Evolutionary conservation across 2,888 invertebrate genomes (phyloP), one percentile per base, ranked within the genome.

Genomic region (Alentia gelatinosa): DNA sequence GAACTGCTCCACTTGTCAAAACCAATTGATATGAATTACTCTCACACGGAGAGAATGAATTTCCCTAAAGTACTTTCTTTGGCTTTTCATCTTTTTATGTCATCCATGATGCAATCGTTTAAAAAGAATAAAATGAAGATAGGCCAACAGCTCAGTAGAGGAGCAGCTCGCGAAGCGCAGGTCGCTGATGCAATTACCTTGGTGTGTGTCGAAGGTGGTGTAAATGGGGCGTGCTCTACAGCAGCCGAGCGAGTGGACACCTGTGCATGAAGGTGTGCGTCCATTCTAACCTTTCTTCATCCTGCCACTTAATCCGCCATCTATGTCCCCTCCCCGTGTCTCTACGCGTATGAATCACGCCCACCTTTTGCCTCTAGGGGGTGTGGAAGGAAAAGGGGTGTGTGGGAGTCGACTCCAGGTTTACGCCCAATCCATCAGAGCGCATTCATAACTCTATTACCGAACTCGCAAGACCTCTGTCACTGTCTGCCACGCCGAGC

Each of bases 281-380:
- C 74, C 74, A 74, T 74, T 74, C n/a, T 74, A 74, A 33, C 74
- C 74, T 74, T 74, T 74, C 74, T 30, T 74, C 74, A 74, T 33
- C n/a, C 12, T 15, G 74, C 33, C 74, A 26, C 74, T 74, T 33
- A 74, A 74, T 74, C 74, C 26, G 33, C 47, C 47, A 47, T 19
- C 19, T 47, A 12, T 47, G 33, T 33, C 74, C 74, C 30, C n/a
- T 74, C 30, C 74, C 26, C n/a, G n/a, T 56, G 56, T n/a, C n/a
- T n/a, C n/a, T n/a, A n/a, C n/a, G n/a, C n/a, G 56, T 19, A 56
- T 56, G n/a, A 56, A 56, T 56, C 56, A 56, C 56, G 56, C 23
- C 56, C n/a, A n/a, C n/a, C n/a, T 19, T 56, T 56, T 42, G 5
- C 56, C 56, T 19, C 56, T 56, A 19, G 23, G 56, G 19, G 19